phyloP scores from a whole-genome alignment of 2,797 vertebrate species.

The Somateria mollissima region DNA sequence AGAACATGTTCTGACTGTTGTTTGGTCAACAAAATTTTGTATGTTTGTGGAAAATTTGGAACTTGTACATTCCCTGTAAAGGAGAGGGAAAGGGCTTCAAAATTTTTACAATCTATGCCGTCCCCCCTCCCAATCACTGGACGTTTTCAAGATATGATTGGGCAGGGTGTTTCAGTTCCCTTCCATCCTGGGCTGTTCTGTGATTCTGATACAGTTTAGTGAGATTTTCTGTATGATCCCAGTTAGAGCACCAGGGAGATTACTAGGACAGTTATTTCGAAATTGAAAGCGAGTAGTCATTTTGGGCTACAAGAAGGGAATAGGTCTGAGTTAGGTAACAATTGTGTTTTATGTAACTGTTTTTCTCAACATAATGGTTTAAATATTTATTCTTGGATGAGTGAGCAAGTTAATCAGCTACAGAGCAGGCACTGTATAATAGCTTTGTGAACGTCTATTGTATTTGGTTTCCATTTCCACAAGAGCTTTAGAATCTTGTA shows the following conservation, averaged over 20 bases:
- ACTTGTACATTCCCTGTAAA: not conserved
- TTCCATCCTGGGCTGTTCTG: not conserved
- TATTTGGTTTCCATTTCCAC: slow-evolving; percentile 15
- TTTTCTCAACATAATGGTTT: slow-evolving; percentile 13
- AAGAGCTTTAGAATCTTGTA: not conserved
- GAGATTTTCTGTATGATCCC: not conserved
- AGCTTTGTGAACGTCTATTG: not conserved
- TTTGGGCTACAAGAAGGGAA: not conserved
- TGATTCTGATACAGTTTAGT: not conserved
- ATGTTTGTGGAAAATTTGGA: not conserved
- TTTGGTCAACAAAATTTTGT: not conserved
- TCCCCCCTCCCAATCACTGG: not conserved
- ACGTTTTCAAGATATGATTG: not conserved
- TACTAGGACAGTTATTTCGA: not conserved
- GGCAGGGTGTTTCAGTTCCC: not conserved
- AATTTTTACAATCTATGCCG: not conserved
- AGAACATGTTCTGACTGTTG: not conserved
- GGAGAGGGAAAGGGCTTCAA: not conserved
- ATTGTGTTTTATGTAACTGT: not conserved
- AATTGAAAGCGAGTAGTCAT: not conserved
- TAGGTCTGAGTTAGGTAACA: not conserved
- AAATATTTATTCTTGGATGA: slow-evolving; percentile 35
- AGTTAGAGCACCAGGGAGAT: not conserved
- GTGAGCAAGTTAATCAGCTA: slow-evolving; percentile 41
- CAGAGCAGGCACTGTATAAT: not conserved